Percentiles rank a stretch among this genome's conserved stretches.
These are phyloP conservation scores for Stichopus horrens DNA, from an alignment of 53 echinoderm and acorn worm genomes.

Conservation along the genomic window DNA sequence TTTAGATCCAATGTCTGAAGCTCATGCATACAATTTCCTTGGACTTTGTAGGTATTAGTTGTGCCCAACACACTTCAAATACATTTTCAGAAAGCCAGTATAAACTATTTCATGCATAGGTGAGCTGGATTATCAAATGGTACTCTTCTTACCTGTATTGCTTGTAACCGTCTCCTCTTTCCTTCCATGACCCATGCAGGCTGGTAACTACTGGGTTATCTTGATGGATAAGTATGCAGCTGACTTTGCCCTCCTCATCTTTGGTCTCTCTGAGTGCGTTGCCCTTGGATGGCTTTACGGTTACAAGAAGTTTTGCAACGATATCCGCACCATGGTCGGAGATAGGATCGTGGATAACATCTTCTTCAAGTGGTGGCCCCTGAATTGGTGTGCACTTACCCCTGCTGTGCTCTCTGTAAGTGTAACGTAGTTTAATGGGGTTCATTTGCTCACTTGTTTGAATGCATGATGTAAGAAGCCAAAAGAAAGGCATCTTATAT, in stretches of 20 bases:
- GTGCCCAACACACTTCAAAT: too few species aligned
- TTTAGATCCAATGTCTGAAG: too few species aligned
- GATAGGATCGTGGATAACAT: constrained; percentile 68
- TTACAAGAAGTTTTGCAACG: constrained; percentile 75
- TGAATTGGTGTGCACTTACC: constrained; percentile 94
- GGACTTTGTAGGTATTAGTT: too few species aligned
- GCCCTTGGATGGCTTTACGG: constrained; percentile 95
- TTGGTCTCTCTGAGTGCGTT: constrained; percentile 85
- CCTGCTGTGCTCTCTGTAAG: constrained; percentile 93
- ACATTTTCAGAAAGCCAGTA: too few species aligned
- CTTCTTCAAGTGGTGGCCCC: constrained; percentile 90
- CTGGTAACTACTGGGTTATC: constrained; percentile 91
- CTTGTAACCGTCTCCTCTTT: not conserved
- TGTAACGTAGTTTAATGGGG: not conserved
- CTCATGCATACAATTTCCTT: too few species aligned
- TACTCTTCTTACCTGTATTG: not conserved
- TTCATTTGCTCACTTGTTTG: too few species aligned
- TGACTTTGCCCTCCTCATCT: constrained; percentile 90
- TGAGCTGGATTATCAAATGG: too few species aligned
- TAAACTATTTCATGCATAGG: too few species aligned
- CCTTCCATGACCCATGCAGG: constrained; percentile 51
- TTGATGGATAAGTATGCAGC: constrained; percentile 99
- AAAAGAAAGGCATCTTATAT: too few species aligned
- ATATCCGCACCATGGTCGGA: constrained; percentile 96
- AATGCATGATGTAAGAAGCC: too few species aligned